A percentile compares a stretch with the other conserved stretches of the same genome.
phyloP scores from a whole-genome alignment of 2,797 vertebrate species.

The Sebastes alutus region DNA sequence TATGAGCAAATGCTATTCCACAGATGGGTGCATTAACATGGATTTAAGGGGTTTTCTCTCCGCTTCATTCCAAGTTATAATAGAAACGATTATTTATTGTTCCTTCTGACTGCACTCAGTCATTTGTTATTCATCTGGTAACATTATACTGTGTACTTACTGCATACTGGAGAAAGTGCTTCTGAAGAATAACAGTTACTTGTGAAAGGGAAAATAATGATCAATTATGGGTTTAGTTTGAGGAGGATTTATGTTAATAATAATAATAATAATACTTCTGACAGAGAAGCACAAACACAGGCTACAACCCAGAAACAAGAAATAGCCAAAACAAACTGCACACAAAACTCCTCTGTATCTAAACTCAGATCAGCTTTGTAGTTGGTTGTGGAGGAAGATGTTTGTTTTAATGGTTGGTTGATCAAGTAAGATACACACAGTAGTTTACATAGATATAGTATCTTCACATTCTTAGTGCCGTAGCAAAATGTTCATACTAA shows the following conservation, averaged over 20 bases:
- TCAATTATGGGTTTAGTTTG: neutral
- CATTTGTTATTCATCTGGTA: slow-evolving; percentile 6
- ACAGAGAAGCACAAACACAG: neutral
- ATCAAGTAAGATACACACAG: no score
- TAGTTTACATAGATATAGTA: no score
- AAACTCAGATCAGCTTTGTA: no score
- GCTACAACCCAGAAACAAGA: neutral
- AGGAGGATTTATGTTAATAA: neutral
- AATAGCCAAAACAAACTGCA: neutral
- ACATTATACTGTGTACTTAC: neutral
- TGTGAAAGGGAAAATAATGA: neutral
- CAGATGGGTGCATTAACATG: neutral
- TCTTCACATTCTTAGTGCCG: no score
- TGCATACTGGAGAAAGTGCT: neutral
- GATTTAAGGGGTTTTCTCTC: neutral
- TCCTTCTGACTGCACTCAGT: neutral
- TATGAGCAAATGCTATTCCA: neutral
- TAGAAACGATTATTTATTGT: neutral
- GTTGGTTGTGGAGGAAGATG: no score
- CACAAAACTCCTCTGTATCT: neutral
- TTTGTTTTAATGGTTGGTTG: no score
- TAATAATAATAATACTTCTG: neutral
- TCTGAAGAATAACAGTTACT: neutral
- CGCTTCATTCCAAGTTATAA: neutral
- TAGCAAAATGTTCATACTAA: no score